Conservation (phyloP, 2,113 vertebrate species). For the Antechinus stuartii region DNA sequence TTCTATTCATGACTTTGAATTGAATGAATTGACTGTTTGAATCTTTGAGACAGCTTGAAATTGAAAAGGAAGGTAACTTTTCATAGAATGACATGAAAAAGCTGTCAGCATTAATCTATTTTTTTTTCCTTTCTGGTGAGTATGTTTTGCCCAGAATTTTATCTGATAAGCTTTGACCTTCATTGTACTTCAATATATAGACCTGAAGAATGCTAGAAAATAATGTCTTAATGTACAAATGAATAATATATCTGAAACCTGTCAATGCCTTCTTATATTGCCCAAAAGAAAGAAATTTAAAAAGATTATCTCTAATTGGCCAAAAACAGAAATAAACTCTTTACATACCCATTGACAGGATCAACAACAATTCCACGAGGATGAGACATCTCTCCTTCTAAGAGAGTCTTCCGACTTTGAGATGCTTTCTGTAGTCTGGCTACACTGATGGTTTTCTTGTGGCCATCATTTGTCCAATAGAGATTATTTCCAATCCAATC, state of each 20-base stretch:
- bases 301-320: not conserved
- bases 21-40: constrained; percentile 8
- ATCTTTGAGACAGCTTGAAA: not conserved
- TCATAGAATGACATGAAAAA: not conserved
- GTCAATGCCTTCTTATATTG: not conserved
- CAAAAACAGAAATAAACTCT: not conserved
- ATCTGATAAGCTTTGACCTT: not conserved
- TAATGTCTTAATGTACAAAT: not conserved
- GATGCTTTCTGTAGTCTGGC: constrained; percentile 94
- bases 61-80: not conserved
- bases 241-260: not conserved
- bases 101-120: not conserved
- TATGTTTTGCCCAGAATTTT: not conserved
- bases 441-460: constrained; percentile 96
- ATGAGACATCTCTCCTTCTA: constrained; percentile 98
- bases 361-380: constrained; percentile 97
- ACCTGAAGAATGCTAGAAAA: not conserved
- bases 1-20: not conserved
- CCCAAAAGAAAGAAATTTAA: not conserved
- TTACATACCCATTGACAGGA: constrained; percentile 93
- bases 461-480: constrained; percentile 99
- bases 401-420: constrained; percentile 93
- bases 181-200: not conserved
- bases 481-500: constrained; percentile 99
- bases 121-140: constrained; percentile 7